These are phyloP conservation scores for Peromyscus leucopus DNA, from an alignment of 2,113 vertebrate genomes.

Conservation along the genomic window DNA sequence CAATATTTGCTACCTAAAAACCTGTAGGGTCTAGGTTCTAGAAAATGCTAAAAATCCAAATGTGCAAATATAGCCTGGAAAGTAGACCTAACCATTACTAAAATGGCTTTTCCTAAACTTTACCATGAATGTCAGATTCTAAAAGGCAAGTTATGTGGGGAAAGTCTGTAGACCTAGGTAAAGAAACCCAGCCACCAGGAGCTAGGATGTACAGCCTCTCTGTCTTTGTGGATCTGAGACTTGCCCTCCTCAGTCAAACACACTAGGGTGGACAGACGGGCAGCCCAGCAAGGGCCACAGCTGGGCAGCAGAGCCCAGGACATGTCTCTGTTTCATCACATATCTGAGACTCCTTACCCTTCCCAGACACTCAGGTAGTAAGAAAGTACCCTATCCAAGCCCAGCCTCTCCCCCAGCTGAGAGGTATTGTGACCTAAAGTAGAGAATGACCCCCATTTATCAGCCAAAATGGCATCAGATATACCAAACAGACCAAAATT, in stretches of 20 bases:
- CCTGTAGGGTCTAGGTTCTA: background rate
- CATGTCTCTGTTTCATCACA: background rate
- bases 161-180: background rate
- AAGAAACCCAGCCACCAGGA: background rate
- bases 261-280: background rate
- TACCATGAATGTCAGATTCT: background rate
- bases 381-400: background rate
- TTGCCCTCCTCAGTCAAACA: background rate
- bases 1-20: background rate
- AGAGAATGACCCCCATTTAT: fast-evolving
- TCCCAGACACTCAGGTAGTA: background rate
- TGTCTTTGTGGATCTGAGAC: background rate
- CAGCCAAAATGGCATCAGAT: background rate
- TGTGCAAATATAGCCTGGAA: background rate
- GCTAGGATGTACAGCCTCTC: background rate
- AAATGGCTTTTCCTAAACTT: background rate
- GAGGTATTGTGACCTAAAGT: background rate
- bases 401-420: background rate
- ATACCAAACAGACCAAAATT: background rate
- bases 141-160: background rate
- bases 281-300: background rate
- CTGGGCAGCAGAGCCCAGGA: background rate
- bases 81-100: background rate
- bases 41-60: background rate
- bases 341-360: background rate